A percentile compares a stretch with the other conserved stretches of the same genome.
Evolutionary conservation across 2,888 invertebrate genomes (phyloP).

Genomic region (Cotesia congregata): DNA sequence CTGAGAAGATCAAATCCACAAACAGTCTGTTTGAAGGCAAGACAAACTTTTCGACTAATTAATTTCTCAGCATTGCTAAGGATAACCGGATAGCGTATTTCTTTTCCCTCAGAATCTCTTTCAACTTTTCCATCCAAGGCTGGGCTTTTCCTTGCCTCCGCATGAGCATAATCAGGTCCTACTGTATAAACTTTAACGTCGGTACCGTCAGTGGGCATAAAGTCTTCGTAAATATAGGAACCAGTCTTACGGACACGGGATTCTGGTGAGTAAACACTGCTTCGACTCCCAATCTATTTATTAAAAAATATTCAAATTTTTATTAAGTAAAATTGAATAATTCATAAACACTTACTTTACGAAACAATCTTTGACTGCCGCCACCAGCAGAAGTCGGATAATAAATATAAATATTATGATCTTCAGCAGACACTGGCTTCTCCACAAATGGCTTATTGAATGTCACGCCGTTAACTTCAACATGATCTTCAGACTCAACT

Average conservation of each 20-base stretch:
- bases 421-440: conserved; percentile 99
- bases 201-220: conserved; percentile 99
- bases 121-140: conserved; percentile 99
- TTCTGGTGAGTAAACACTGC: conserved; percentile 98
- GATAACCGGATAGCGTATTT: conserved; percentile 98
- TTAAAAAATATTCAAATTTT: conserved; percentile 45
- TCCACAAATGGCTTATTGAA: conserved; percentile 99
- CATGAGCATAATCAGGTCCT: conserved; percentile 99
- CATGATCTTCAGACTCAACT: conserved; percentile 96
- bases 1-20: conserved; percentile 98
- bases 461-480: conserved; percentile 94
- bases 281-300: conserved; percentile 93
- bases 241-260: conserved; percentile 96
- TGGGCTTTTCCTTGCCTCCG: conserved; percentile 98
- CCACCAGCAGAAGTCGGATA: conserved; percentile 99
- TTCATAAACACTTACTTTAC: conserved; percentile 80
- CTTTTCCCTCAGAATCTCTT: conserved; percentile 96
- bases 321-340: conserved; percentile 11
- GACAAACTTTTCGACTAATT: conserved; percentile 96
- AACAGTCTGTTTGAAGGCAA: conserved; percentile 97
- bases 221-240: conserved; percentile 99
- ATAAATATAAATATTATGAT: conserved; percentile 99
- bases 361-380: conserved; percentile 96
- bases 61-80: conserved; percentile 97
- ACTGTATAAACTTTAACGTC: conserved; percentile 93